Evolutionary conservation across 2,113 vertebrate species (phyloP).

Genomic region (Tragelaphus buxtoni): DNA sequence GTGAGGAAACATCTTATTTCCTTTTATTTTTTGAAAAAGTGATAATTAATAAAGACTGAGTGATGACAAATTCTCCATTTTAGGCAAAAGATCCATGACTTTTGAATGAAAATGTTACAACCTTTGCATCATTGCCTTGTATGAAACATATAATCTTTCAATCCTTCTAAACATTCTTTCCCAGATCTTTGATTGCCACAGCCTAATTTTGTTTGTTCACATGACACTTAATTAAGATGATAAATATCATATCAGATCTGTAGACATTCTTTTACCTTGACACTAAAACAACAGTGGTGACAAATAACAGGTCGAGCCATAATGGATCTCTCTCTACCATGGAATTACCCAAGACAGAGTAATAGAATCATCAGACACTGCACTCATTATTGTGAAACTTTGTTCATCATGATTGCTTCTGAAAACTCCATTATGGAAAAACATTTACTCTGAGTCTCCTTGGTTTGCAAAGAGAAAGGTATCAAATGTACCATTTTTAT

Average conservation of each 20-base stretch:
- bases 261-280: slow-evolving; percentile 74
- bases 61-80: not conserved
- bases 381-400: slow-evolving; percentile 49
- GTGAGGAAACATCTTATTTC: not conserved
- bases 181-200: slow-evolving; percentile 62
- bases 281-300: slow-evolving; percentile 78
- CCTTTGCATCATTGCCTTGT: slow-evolving; percentile 29
- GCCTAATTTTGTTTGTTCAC: slow-evolving; percentile 72
- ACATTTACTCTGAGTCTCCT: not conserved
- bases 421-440: slow-evolving; percentile 16
- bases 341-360: slow-evolving; percentile 64
- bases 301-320: slow-evolving; percentile 76
- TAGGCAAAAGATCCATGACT: not conserved
- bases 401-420: slow-evolving; percentile 44
- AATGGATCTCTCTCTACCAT: slow-evolving; percentile 67
- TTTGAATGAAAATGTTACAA: slow-evolving; percentile 21
- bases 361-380: slow-evolving; percentile 36
- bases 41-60: not conserved
- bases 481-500: not conserved
- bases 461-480: not conserved
- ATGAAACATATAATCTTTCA: slow-evolving; percentile 37
- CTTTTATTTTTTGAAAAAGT: slow-evolving; percentile 21
- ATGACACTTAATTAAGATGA: slow-evolving; percentile 72
- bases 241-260: slow-evolving; percentile 75
- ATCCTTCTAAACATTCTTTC: slow-evolving; percentile 64